Evolutionary conservation across 2,888 invertebrate genomes (phyloP).

Genomic region (Drosophila cognata): DNA sequence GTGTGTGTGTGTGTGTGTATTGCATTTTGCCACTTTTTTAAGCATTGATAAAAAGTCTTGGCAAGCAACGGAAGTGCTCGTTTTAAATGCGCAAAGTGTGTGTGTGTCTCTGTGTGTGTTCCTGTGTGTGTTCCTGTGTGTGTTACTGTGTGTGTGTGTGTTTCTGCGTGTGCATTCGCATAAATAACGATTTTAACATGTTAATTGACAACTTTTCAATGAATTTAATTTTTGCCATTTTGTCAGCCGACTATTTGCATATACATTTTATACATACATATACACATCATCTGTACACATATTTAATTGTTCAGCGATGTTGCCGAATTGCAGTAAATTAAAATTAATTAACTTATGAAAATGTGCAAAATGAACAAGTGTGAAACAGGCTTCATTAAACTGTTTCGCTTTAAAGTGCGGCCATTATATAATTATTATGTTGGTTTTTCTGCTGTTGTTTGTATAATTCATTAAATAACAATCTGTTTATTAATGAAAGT

Average conservation of each 20-base stretch:
- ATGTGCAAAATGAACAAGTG: slow-evolving; percentile 37
- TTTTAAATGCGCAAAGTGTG: slow-evolving; percentile 38
- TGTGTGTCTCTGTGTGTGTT: background rate
- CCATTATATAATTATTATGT: slow-evolving; percentile 58
- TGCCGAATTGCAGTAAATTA: slow-evolving; percentile 58
- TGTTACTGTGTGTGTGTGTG: background rate
- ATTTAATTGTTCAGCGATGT: slow-evolving; percentile 13
- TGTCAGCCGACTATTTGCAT: slow-evolving; percentile 21
- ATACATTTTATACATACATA: background rate
- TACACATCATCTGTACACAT: background rate
- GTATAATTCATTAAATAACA: slow-evolving; percentile 52
- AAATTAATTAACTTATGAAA: slow-evolving; percentile 69
- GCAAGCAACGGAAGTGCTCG: slow-evolving; percentile 40
- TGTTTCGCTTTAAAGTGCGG: slow-evolving; percentile 53
- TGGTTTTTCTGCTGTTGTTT: slow-evolving; percentile 12
- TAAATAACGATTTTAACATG: slow-evolving; percentile 62
- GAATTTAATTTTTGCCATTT: slow-evolving; percentile 57
- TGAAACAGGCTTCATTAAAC: slow-evolving; percentile 52
- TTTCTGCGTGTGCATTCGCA: slow-evolving; percentile 31
- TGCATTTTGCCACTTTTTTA: slow-evolving; percentile 52
- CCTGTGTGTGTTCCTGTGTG: slow-evolving; percentile 5
- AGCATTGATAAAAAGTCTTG: slow-evolving; percentile 67
- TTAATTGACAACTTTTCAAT: slow-evolving; percentile 77
- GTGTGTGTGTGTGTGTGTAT: slow-evolving; percentile 14
- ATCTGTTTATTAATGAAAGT: slow-evolving; percentile 50